These are phyloP conservation scores for Serripes groenlandicus DNA, from an alignment of 2,888 invertebrate genomes.

Conservation along the genomic window DNA sequence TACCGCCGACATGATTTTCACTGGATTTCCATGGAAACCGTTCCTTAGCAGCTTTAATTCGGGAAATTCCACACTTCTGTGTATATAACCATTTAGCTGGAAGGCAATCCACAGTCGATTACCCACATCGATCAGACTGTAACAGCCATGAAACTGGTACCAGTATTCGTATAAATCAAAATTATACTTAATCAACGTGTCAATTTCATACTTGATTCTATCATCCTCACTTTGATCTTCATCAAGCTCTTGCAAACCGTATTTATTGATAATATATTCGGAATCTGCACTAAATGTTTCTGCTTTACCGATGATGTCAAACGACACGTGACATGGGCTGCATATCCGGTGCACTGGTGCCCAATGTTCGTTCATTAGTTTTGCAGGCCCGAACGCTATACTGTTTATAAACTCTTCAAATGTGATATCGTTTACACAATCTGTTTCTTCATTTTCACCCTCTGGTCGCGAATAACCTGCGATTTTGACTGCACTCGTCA, in stretches of 20 bases:
- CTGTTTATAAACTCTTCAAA: conserved; percentile 66
- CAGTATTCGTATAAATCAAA: conserved; percentile 32
- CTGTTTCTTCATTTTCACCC: background rate
- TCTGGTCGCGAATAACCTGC: conserved; percentile 21
- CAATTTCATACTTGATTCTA: conserved; percentile 45
- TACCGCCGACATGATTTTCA: background rate
- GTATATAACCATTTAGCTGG: conserved; percentile 68
- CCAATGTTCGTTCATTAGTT: conserved; percentile 62
- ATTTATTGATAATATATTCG: conserved; percentile 44
- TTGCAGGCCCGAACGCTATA: conserved; percentile 5
- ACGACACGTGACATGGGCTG: conserved; percentile 61
- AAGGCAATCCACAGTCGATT: conserved; percentile 60
- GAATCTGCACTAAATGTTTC: conserved; percentile 63
- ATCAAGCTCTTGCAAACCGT: conserved; percentile 34
- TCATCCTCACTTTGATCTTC: background rate
- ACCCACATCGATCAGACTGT: conserved; percentile 43
- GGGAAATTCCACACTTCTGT: conserved; percentile 29
- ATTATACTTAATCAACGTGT: conserved; percentile 56
- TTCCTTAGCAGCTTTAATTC: background rate
- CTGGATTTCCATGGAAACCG: background rate
- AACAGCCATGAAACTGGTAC: conserved; percentile 34
- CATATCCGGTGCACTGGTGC: conserved; percentile 56
- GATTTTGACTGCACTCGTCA: conserved; percentile 26
- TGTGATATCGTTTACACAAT: conserved; percentile 58
- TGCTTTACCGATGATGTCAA: conserved; percentile 63